Evolutionary conservation across 2,888 invertebrate species (phyloP), one percentile per base, ranked within the genome.

Genomic region (Limenitis camilla): DNA sequence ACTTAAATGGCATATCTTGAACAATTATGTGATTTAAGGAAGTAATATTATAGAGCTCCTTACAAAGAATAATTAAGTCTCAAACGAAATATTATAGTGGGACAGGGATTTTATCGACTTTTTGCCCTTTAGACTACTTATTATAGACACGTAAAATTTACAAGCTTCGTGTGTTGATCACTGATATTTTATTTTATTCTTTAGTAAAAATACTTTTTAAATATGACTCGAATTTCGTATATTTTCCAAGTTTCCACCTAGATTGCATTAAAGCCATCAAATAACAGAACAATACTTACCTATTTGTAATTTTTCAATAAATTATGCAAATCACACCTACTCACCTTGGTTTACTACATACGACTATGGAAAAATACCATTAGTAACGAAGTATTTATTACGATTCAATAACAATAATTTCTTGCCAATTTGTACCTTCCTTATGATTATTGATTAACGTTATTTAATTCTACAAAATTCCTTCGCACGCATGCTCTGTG

Each of bases 401-500:
- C 35, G 31, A 42, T 50, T 30, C 42, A 42, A 36, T 39, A 44
- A 11, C 9, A 39, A 45, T 47, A 42, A 49, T 69, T 67, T 78
- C 81, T 81, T 81, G 78, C 78, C 80, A 77, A 69, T 66, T 58
- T 56, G 64, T 74, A 69, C 66, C 66, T 68, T 19, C 19, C 3
- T 19, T 3, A 19, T 19, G 19, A 64, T 64, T 61, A 60, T 65
- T 59, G 29, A 61, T 63, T 67, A 59, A 59, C 36, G 52, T 64
- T 62, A 62, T 66, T 65, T 63, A 63, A 62, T 63, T 64, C 55
- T 62, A 61, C 61, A 71, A 69, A 69, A 71, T 68, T 70, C 64
- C 64, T 56, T 67, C 70, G 72, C 82, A 81, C 78, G 77, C 77
- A 69, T 76, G 49, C 72, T 77, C 81, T 86, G 84, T 86, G 85